Base-by-base conservation (phyloP, 2,888 invertebrate species). In the Drosophila fungiperda region DNA sequence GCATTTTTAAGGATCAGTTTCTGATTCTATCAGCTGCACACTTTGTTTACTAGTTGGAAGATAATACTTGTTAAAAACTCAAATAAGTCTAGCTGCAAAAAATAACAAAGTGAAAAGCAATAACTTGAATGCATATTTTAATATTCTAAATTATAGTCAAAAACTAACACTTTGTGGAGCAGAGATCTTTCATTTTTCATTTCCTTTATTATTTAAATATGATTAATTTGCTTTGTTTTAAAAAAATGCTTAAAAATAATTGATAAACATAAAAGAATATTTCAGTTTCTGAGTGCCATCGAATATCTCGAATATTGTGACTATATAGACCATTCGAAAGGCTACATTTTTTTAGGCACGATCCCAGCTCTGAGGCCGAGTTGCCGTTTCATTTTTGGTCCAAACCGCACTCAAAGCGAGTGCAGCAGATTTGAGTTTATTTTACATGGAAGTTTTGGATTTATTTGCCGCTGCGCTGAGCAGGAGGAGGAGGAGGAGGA, bases 391-490 rank as follows among this genome's bases (percentile, higher is more conserved):
- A 53, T 45, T 58, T 62, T 61, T 48, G 64, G 54, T 50, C 38
- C 33, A 36, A 52, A 23, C 48, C 70, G 62, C 52, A 45, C 61
- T 58, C 50, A 71, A 55, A 62, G 73, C 68, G 55, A 62, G 45
- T 66, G 54, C 55, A 63, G 50, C 60, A 50, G 6, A 29, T 29
- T 52, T 23, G 72, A 74, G 77, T 77, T 74, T 68, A 80, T 80
- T 82, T 80, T 77, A 55, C 58, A 69, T 66, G 65, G 60, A 69
- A 77, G 68, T 79, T 79, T 75, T 60, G 33, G 54, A 33, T 55
- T 65, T 45, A 60, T 54, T 54, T 49, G 45, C 49, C 58, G 82
- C 70, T 80, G 82, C 67, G 76, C 40, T 71, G 77, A 67, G 60
- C 82, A 68, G 68, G 64, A 80, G 80, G 66, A 26, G 29, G 29